Conservation (phyloP, 2,113 vertebrate genomes). For the Aspiorhynchus laticeps region DNA sequence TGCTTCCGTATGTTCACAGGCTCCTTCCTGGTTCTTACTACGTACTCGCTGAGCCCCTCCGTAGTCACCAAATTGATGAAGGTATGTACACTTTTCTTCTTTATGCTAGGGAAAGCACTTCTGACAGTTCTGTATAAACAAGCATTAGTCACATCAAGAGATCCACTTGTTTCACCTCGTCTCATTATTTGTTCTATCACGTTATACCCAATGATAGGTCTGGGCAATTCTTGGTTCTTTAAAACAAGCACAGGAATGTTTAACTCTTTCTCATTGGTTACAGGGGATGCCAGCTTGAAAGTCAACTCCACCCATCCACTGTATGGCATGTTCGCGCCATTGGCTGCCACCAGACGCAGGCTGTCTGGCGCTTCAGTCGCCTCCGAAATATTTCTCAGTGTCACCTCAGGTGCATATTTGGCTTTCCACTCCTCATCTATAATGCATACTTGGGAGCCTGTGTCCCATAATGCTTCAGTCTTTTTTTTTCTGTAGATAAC, state of each 20-base stretch:
- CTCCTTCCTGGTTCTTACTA: too few species aligned
- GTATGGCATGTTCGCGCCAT: neutral
- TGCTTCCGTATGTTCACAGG: neutral
- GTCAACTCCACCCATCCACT: conserved; percentile 1
- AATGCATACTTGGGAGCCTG: too few species aligned
- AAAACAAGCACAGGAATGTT: conserved; percentile 1
- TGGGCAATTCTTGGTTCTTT: neutral
- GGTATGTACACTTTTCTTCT: neutral
- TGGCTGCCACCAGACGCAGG: neutral
- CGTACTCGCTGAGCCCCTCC: too few species aligned
- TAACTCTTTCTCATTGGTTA: neutral
- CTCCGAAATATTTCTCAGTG: neutral
- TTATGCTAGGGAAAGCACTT: neutral
- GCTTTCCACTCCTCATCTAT: too few species aligned
- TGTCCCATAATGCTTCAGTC: neutral
- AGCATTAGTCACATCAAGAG: neutral
- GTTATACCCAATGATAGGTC: neutral
- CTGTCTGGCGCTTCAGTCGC: neutral
- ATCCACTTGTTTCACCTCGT: neutral
- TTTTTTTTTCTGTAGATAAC: neutral
- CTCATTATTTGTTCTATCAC: neutral
- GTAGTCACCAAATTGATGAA: neutral
- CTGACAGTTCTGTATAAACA: neutral
- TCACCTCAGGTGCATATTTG: too few species aligned
- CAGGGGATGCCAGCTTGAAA: neutral